Conservation (phyloP, 1,140 invertebrate genomes). For the Heliconius hermathena region DNA sequence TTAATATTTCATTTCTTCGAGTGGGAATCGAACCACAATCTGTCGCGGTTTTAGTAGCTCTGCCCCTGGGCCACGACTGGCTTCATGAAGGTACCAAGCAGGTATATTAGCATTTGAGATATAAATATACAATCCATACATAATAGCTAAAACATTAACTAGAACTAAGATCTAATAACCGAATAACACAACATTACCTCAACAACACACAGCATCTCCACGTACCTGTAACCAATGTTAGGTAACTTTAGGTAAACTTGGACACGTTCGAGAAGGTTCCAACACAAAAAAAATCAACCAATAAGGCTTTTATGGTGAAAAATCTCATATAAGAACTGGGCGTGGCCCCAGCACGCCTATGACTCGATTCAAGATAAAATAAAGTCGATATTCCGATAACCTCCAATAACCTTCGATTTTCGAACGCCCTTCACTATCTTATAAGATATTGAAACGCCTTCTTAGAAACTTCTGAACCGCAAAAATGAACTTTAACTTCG, state of each 20-base stretch:
- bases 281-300: slow-evolving; percentile 44
- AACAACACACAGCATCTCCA: slow-evolving; percentile 53
- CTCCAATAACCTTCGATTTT: slow-evolving; percentile 74
- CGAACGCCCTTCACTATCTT: slow-evolving; percentile 79
- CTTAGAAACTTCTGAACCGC: slow-evolving; percentile 55
- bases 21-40: no score
- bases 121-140: background rate
- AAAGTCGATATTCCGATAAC: slow-evolving; percentile 76
- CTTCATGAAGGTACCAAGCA: no score
- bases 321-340: slow-evolving; percentile 72
- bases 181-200: slow-evolving; percentile 23
- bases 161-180: background rate
- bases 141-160: background rate
- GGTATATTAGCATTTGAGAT: background rate
- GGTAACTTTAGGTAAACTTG: slow-evolving; percentile 17
- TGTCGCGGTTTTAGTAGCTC: no score
- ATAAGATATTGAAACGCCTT: slow-evolving; percentile 80
- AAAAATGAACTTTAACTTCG: slow-evolving; percentile 52
- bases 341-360: slow-evolving; percentile 72
- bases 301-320: slow-evolving; percentile 56
- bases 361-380: slow-evolving; percentile 62
- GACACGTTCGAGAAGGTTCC: background rate
- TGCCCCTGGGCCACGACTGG: no score
- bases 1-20: no score
- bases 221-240: slow-evolving; percentile 61